Percentiles rank a stretch among this genome's conserved stretches.
These are phyloP conservation scores for Ditylenchus dipsaci DNA, from an alignment of 1,140 invertebrate species.

Conservation along the genomic window DNA sequence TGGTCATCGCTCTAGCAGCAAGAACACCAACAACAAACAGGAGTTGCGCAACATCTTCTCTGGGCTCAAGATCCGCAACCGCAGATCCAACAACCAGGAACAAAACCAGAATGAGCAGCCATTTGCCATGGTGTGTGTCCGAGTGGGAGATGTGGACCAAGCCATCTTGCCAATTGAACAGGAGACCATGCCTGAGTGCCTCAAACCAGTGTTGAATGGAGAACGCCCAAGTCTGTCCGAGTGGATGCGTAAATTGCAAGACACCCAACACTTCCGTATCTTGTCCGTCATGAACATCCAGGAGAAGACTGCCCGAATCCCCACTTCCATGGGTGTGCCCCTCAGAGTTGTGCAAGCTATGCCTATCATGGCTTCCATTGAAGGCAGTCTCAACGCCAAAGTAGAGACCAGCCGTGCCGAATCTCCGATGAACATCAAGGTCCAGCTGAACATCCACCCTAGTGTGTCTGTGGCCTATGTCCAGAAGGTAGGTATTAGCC, in stretches of 20 bases:
- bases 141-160: conserved; percentile 31
- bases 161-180: conserved; percentile 28
- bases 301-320: conserved; percentile 1
- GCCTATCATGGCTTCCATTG: neutral
- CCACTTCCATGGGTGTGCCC: conserved; percentile 7
- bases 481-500: neutral
- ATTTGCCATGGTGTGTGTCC: conserved; percentile 35
- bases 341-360: neutral
- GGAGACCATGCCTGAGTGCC: conserved; percentile 10
- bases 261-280: neutral
- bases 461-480: neutral
- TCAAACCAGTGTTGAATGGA: neutral
- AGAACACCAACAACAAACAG: neutral
- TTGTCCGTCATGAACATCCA: conserved; percentile 2
- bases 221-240: neutral
- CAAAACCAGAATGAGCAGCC: conserved; percentile 20
- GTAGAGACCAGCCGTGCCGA: neutral
- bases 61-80: neutral
- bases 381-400: conserved; percentile 1
- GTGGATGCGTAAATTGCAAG: neutral
- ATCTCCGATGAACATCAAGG: neutral
- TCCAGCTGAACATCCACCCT: neutral
- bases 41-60: neutral
- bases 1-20: neutral
- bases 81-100: neutral